These are phyloP conservation scores for Chaenocephalus aceratus DNA, from an alignment of 2,113 vertebrate genomes.

Conservation along the genomic window DNA sequence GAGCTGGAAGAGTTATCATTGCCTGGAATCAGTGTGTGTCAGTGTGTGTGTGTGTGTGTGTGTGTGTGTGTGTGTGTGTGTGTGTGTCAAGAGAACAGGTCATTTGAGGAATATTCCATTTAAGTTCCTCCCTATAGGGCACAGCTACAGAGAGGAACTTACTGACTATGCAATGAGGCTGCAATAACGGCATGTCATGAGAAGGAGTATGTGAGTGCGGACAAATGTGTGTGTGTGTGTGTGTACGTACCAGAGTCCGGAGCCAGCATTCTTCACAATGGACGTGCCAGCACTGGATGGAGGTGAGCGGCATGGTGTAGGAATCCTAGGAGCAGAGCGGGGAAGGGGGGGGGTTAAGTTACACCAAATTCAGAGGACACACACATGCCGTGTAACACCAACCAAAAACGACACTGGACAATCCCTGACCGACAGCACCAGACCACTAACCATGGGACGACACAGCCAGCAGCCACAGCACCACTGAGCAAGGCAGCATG, in stretches of 20 bases:
- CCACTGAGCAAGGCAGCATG: slow-evolving; percentile 74
- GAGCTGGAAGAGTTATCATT: slow-evolving; percentile 52
- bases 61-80: slow-evolving; percentile 10
- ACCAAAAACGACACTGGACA: slow-evolving; percentile 32
- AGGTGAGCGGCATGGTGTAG: slow-evolving; percentile 97
- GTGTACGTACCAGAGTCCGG: slow-evolving; percentile 93
- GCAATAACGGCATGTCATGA: slow-evolving; percentile 58
- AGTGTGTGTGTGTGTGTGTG: slow-evolving; percentile 10
- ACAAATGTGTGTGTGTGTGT: slow-evolving; percentile 6
- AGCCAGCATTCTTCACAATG: slow-evolving; percentile 99
- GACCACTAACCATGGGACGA: slow-evolving; percentile 67
- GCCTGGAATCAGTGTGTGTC: slow-evolving; percentile 20
- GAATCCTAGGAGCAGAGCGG: slow-evolving; percentile 87
- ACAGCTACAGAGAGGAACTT: slow-evolving; percentile 48
- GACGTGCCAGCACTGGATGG: slow-evolving; percentile 99
- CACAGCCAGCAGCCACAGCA: slow-evolving; percentile 74
- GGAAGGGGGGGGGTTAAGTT: neutral
- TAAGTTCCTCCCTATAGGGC: slow-evolving; percentile 63
- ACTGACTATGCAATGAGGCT: slow-evolving; percentile 67
- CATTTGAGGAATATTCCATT: slow-evolving; percentile 70
- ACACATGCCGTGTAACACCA: slow-evolving; percentile 8
- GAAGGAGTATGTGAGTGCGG: slow-evolving; percentile 11
- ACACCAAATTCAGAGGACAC: neutral
- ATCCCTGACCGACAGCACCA: slow-evolving; percentile 53
- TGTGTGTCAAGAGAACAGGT: slow-evolving; percentile 45